These are phyloP conservation scores for Hippoglossus stenolepis DNA, from an alignment of 2,113 vertebrate species.

Conservation along the genomic window DNA sequence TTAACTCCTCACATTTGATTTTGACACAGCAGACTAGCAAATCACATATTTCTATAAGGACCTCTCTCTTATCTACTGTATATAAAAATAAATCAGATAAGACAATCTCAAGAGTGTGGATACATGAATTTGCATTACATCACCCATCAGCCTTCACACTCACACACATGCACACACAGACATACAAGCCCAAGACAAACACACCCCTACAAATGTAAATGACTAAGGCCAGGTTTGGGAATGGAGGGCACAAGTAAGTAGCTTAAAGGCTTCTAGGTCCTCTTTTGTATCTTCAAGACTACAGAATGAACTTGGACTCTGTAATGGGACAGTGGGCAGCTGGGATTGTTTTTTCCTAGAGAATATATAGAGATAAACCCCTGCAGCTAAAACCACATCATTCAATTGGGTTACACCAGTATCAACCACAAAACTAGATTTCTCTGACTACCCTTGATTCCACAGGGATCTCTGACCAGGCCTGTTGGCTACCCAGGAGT, in stretches of 20 bases:
- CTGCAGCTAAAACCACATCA: conserved; percentile 40
- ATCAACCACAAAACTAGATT: conserved; percentile 23
- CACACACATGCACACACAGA: conserved; percentile 29
- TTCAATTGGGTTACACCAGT: conserved; percentile 31
- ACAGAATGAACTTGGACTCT: conserved; percentile 63
- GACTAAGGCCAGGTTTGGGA: conserved; percentile 85
- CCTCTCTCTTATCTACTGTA: conserved; percentile 64
- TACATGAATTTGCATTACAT: conserved; percentile 60
- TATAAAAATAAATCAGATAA: conserved; percentile 83
- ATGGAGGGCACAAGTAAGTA: conserved; percentile 77
- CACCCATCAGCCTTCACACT: conserved; percentile 47
- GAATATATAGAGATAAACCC: conserved; percentile 35
- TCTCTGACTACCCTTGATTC: conserved; percentile 29
- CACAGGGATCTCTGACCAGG: conserved; percentile 37
- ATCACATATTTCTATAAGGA: conserved; percentile 66
- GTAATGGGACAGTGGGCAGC: conserved; percentile 58
- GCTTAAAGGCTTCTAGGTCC: conserved; percentile 76
- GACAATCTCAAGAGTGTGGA: conserved; percentile 72
- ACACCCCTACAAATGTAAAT: conserved; percentile 71
- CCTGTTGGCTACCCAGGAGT: conserved; percentile 52
- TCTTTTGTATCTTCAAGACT: conserved; percentile 72
- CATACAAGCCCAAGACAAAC: conserved; percentile 5
- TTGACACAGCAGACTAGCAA: conserved; percentile 68
- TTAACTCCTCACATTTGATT: conserved; percentile 6
- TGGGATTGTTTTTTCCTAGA: conserved; percentile 31